phyloP scores from a whole-genome alignment of 2,888 invertebrate species.

The Marronus borbonicus region DNA sequence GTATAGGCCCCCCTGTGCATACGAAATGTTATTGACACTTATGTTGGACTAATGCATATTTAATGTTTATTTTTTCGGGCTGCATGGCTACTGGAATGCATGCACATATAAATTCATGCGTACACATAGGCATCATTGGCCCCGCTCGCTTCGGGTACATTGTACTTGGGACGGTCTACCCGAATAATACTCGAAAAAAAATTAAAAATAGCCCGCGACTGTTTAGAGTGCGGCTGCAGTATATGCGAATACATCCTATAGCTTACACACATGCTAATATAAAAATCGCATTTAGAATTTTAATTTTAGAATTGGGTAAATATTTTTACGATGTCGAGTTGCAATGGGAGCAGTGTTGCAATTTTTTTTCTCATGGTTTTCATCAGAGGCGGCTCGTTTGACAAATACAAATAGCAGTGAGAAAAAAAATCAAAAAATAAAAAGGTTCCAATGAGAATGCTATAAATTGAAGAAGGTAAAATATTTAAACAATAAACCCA shows the following conservation, averaged over 20 bases:
- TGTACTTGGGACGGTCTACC: constrained; percentile 23
- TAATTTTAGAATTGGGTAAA: constrained; percentile 51
- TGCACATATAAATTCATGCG: constrained; percentile 22
- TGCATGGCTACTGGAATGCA: constrained; percentile 37
- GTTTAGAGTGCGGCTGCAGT: constrained; percentile 34
- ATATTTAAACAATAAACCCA: too few relatives aligned
- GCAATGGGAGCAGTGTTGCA: constrained; percentile 40
- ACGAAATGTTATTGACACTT: constrained; percentile 43
- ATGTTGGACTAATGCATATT: constrained; percentile 40
- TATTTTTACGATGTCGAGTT: constrained; percentile 40
- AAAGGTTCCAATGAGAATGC: too few relatives aligned
- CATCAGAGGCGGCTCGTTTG: too few relatives aligned
- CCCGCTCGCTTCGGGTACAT: constrained; percentile 22
- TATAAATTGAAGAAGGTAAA: too few relatives aligned
- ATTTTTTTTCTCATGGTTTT: constrained; percentile 21
- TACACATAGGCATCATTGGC: constrained; percentile 24
- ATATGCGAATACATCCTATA: background rate
- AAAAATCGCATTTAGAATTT: constrained; percentile 51
- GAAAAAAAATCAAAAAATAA: too few relatives aligned
- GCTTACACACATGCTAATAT: constrained; percentile 30
- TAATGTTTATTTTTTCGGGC: constrained; percentile 32
- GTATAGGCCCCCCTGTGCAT: constrained; percentile 10
- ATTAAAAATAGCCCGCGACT: constrained; percentile 37
- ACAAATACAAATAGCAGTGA: too few relatives aligned
- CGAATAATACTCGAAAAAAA: constrained; percentile 36